Evolutionary conservation across 2,113 vertebrate species (phyloP).

Genomic region (Tragelaphus scriptus): DNA sequence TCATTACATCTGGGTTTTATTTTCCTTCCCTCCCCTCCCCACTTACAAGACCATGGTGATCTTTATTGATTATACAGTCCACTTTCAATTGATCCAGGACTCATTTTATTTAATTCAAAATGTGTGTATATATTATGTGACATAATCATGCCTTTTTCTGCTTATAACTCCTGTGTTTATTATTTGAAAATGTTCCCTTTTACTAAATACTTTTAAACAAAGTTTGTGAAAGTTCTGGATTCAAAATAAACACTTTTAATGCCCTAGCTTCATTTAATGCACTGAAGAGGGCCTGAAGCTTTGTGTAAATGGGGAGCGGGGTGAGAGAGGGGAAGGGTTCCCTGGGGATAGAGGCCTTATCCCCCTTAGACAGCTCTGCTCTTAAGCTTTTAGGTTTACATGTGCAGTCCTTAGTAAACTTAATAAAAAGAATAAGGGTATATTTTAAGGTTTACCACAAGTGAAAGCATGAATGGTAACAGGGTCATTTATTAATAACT

Average conservation of each 20-base stretch:
- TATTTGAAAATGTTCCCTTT: background rate
- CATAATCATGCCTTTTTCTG: background rate
- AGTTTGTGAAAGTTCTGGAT: background rate
- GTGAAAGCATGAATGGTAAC: background rate
- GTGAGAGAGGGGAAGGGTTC: background rate
- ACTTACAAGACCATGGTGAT: background rate
- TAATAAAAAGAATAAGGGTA: background rate
- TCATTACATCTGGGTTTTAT: background rate
- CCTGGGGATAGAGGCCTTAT: too few species aligned
- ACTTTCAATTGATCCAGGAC: background rate
- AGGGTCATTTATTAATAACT: background rate
- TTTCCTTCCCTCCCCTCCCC: background rate
- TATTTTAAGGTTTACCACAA: background rate
- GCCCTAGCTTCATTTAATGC: background rate
- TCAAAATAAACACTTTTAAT: background rate
- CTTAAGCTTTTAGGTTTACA: background rate
- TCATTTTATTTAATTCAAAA: background rate
- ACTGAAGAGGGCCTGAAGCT: background rate
- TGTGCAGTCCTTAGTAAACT: background rate
- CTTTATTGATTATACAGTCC: background rate
- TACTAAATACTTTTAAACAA: background rate
- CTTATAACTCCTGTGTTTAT: background rate
- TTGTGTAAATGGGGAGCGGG: background rate
- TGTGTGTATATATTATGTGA: background rate
- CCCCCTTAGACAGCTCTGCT: background rate